Evolutionary conservation across 2,888 invertebrate species (phyloP), one percentile per base, ranked within the genome.

Genomic region (Drosophila colorata): DNA sequence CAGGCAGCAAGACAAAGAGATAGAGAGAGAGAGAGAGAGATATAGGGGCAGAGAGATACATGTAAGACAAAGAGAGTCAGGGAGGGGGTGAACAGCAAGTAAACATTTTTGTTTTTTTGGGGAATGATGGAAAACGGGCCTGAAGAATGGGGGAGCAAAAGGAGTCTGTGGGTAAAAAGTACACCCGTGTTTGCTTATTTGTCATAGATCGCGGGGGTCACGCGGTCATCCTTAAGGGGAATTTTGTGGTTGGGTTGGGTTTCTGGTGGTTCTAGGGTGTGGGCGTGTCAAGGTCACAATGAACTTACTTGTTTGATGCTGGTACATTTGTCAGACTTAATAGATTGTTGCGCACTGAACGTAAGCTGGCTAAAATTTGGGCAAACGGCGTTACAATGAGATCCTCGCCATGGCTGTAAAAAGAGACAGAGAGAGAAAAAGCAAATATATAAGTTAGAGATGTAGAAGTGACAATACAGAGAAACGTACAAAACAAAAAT

Each of bases 381-480:
- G 99, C 99, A 94, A 99, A 99, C 90, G 99, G 99, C 90, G 99
- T 99, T 93, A 99, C 99, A 92, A 99, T 99, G 94, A 99, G 95
- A 94, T 99, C 99, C 94, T 99, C 99, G 92, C 98, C 98, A 95
- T 99, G 98, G 93, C 92, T 92, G 82, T 49, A 88, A 88, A 44
- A 44, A 61, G 61, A 60, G 46, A 64, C 8, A 38, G 8, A 31
- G 18, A 66, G 9, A 44, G 5, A 58, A 3, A 37, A 5, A 37
- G 4, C 25, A n/a, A 46, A 46, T 33, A 1, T 16, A 44, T 60
- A 20, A 14, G 38, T 40, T 25, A 13, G 1, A 35, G 23, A 1
- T 4, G 8, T 33, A 9, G 2, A 31, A 25, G 11, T 51, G 9
- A 13, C 8, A 16, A 35, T 33, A 18, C 9, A n/a, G 14, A 28